These are phyloP conservation scores for Pelochelys cantorii DNA, from an alignment of 2,797 vertebrate species.

Conservation along the genomic window DNA sequence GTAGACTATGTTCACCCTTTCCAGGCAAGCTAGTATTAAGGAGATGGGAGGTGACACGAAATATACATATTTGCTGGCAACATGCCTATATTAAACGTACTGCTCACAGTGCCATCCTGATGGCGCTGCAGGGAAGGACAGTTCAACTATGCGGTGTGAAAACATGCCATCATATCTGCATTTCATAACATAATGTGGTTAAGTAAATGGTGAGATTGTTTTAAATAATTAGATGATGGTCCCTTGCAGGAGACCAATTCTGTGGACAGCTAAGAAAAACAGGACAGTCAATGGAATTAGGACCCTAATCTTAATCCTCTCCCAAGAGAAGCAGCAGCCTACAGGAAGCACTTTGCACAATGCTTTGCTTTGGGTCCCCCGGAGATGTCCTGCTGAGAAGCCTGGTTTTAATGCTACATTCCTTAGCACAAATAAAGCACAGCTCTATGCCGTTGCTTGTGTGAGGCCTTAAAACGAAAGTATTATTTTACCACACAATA, in stretches of 20 bases:
- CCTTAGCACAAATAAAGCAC: constrained; percentile 66
- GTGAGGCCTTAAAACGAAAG: constrained; percentile 11
- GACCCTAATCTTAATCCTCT: constrained; percentile 81
- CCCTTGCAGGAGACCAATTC: constrained; percentile 86
- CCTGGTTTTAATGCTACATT: constrained; percentile 74
- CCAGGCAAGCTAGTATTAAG: constrained; percentile 11
- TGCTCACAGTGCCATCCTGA: constrained; percentile 71
- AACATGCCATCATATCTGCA: constrained; percentile 69
- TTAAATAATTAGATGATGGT: constrained; percentile 74
- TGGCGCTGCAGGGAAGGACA: constrained; percentile 62
- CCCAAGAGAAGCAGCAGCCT: constrained; percentile 75
- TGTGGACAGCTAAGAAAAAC: constrained; percentile 85
- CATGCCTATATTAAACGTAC: constrained; percentile 6
- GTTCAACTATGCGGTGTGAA: constrained; percentile 71
- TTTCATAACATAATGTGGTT: constrained; percentile 63
- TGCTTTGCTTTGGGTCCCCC: constrained; percentile 64
- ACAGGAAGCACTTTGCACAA: constrained; percentile 80
- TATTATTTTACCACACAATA: background rate
- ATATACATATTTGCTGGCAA: constrained; percentile 61
- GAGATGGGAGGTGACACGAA: constrained; percentile 62
- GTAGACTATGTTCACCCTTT: constrained; percentile 38
- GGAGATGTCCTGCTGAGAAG: constrained; percentile 71
- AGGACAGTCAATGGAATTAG: constrained; percentile 86
- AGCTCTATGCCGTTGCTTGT: constrained; percentile 45
- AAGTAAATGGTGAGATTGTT: constrained; percentile 64